Evolutionary conservation across 2,888 invertebrate species (phyloP), one percentile per base, ranked within the genome.

Genomic region (Magallana nippona): DNA sequence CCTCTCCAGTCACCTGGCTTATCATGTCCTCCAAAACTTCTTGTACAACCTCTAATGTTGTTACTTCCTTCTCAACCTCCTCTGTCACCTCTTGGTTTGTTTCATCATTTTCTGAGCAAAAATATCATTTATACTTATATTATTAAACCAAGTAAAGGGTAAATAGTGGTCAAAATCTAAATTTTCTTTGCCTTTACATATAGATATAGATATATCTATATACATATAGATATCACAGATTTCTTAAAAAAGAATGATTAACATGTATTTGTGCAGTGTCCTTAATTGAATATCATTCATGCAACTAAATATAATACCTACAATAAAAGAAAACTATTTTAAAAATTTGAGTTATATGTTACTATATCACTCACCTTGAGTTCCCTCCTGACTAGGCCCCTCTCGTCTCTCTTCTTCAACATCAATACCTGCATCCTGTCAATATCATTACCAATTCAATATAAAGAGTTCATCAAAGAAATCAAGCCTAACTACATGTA

Each of bases 21-120:
- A 90, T 83, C n/a, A 91, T 85, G 57, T 89, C 89, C 32, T 89
- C 88, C 79, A 91, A 55, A 60, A 91, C 88, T 58, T 77, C 78
- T 44, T 77, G 78, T 27, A 88, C 89, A 55, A 89, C 86, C 32
- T 84, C 85, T 84, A 89, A 89, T 32, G 89, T 79, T 77, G 86
- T 85, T 27, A 57, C 78, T 27, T 86, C 88, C 13, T 55, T 79
- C 15, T 27, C 15, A 56, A 22, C 58, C 15, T 83, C 84, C 83
- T 90, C 90, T 44, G 88, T 58, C 56, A 85, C 85, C 32, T 88
- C 87, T n/a, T 87, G 88, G 57, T 8, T 62, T 17, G n/a, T n/a
- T 62, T 81, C 55, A 55, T 78, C 56, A 22, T 17, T 55, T 78
- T 55, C 78, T 78, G 55, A 44, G 44, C 5, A 8, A 19, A 62